Conservation (phyloP, 2,113 vertebrate species). For the Siniperca knerii region DNA sequence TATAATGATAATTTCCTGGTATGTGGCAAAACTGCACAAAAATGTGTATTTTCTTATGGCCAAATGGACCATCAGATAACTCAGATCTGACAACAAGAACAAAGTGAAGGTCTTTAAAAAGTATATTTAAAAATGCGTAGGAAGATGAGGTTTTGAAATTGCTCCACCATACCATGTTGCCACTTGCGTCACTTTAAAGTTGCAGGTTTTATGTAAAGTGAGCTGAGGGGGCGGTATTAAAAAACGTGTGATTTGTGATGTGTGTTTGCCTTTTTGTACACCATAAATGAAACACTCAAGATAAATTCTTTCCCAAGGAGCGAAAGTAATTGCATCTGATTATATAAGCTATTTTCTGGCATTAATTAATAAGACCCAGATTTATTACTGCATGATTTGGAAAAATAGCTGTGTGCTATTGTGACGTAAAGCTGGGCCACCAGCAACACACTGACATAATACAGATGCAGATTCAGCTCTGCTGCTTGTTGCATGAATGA, state of each 20-base stretch:
- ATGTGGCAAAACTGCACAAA: neutral
- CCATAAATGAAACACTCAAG: neutral
- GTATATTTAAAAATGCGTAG: neutral
- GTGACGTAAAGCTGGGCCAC: neutral
- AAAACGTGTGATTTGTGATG: conserved; percentile 30
- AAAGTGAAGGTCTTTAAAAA: neutral
- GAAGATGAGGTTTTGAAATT: conserved; percentile 28
- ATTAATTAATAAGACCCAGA: neutral
- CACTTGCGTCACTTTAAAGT: conserved; percentile 38
- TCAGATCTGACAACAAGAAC: neutral
- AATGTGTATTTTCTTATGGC: neutral
- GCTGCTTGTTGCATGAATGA: conserved; percentile 46
- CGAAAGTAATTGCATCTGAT: neutral
- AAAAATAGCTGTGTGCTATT: neutral
- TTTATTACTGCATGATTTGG: neutral
- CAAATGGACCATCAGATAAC: neutral
- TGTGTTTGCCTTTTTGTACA: neutral
- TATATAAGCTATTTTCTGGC: neutral
- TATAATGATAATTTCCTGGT: neutral
- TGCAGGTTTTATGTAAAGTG: conserved; percentile 26
- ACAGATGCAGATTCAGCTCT: conserved; percentile 34
- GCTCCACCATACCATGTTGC: conserved; percentile 12
- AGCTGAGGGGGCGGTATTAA: conserved; percentile 22
- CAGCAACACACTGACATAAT: conserved; percentile 15
- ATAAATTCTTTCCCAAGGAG: neutral